Percentiles rank a stretch among this genome's conserved stretches.
These are phyloP conservation scores for Macrobrachium rosenbergii DNA, from an alignment of 1,140 invertebrate species.

Conservation along the genomic window DNA sequence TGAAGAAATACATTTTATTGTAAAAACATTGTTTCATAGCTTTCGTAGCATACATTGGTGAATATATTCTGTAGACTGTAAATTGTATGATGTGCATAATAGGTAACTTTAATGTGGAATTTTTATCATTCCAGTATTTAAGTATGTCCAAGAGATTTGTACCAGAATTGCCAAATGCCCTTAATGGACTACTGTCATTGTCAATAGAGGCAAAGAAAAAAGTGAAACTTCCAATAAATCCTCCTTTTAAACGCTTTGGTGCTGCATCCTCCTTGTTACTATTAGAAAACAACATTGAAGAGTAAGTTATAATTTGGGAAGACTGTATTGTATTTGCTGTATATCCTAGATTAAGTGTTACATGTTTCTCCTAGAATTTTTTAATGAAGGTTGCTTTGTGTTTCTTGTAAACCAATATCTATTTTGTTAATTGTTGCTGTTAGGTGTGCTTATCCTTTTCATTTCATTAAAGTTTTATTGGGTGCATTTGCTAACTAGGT, in stretches of 20 bases:
- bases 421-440: no score
- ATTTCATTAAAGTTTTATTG: no score
- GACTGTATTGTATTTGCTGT: no score
- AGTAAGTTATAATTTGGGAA: constrained; percentile 17
- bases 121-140: constrained; percentile 44
- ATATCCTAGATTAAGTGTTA: no score
- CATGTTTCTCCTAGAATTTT: no score
- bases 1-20: no score
- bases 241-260: constrained; percentile 50
- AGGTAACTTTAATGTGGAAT: neutral
- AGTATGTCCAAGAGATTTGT: constrained; percentile 46
- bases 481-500: no score
- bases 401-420: no score
- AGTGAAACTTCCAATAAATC: constrained; percentile 42
- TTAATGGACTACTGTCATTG: constrained; percentile 50
- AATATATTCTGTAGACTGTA: neutral
- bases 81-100: neutral
- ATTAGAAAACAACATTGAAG: constrained; percentile 7
- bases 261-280: constrained; percentile 34
- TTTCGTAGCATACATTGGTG: no score
- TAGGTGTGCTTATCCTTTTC: no score
- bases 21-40: no score
- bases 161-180: constrained; percentile 40
- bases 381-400: no score
- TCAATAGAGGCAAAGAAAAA: constrained; percentile 22